These are phyloP conservation scores for Cotesia congregata DNA, from an alignment of 2,888 invertebrate species.

Conservation along the genomic window DNA sequence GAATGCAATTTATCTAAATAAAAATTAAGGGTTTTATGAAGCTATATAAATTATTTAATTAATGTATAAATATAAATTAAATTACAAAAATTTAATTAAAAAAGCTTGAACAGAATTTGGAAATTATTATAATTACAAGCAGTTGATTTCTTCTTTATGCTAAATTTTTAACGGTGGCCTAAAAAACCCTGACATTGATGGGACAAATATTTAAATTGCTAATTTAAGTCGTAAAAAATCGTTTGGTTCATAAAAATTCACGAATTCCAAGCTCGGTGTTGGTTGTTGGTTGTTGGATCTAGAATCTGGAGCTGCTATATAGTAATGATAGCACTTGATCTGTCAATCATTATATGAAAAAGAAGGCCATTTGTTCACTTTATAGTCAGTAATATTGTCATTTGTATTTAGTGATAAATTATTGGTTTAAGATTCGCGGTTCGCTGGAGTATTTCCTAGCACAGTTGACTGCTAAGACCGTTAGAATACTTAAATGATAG, in stretches of 20 bases:
- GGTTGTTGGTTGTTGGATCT: no score
- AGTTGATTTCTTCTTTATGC: not conserved
- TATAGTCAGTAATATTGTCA: conserved; percentile 23
- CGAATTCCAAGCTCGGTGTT: no score
- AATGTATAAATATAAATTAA: no score
- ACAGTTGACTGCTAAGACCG: conserved; percentile 46
- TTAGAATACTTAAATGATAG: conserved; percentile 49
- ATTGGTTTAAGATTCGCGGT: conserved; percentile 53
- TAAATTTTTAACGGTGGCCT: not conserved
- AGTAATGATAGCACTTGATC: conserved; percentile 2
- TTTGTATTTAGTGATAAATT: conserved; percentile 45
- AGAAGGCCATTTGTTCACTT: conserved; percentile 9
- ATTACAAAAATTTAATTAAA: not conserved
- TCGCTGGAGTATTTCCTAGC: conserved; percentile 49
- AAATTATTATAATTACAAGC: not conserved
- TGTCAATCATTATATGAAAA: conserved; percentile 13
- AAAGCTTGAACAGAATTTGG: not conserved
- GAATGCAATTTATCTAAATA: not conserved
- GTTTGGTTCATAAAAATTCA: no score
- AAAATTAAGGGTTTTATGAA: not conserved
- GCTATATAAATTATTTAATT: not conserved
- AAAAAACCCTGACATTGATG: not conserved
- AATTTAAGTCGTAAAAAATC: no score
- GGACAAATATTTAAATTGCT: not conserved
- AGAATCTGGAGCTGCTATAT: not conserved